These are phyloP conservation scores for Tenebrio molitor DNA, from an alignment of 1,140 invertebrate species.

Conservation along the genomic window DNA sequence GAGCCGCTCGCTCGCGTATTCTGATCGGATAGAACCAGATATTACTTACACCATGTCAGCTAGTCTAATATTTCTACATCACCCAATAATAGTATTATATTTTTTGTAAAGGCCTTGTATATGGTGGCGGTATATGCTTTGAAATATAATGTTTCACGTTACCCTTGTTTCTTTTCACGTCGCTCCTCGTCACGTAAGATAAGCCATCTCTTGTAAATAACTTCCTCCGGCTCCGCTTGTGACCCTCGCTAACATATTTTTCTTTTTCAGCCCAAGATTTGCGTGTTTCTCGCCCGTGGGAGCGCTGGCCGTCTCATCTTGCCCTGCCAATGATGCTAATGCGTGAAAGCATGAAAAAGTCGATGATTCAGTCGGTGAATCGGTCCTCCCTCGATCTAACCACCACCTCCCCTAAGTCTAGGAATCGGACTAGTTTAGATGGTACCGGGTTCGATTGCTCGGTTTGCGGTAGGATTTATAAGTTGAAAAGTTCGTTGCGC, in stretches of 20 bases:
- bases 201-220: constrained; percentile 44
- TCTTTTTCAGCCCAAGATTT: constrained; percentile 66
- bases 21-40: constrained; percentile 3
- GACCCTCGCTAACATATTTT: constrained; percentile 49
- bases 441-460: constrained; percentile 77
- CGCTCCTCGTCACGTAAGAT: neutral
- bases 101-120: constrained; percentile 46
- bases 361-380: constrained; percentile 61
- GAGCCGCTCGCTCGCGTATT: no score
- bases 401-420: constrained; percentile 19
- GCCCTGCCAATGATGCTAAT: constrained; percentile 66
- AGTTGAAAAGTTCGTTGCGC: constrained; percentile 85
- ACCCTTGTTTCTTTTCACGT: constrained; percentile 39
- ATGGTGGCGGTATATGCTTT: constrained; percentile 40
- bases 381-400: constrained; percentile 38
- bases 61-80: constrained; percentile 46
- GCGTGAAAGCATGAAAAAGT: constrained; percentile 66
- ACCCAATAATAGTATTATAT: constrained; percentile 45
- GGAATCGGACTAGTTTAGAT: constrained; percentile 37
- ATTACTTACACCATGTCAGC: constrained; percentile 31
- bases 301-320: constrained; percentile 63
- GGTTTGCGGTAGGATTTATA: constrained; percentile 85
- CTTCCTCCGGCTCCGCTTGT: constrained; percentile 16
- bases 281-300: constrained; percentile 60
- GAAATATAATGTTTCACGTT: constrained; percentile 41